Conservation (phyloP, 1,140 invertebrate species). For the Notospermus geniculatus region DNA sequence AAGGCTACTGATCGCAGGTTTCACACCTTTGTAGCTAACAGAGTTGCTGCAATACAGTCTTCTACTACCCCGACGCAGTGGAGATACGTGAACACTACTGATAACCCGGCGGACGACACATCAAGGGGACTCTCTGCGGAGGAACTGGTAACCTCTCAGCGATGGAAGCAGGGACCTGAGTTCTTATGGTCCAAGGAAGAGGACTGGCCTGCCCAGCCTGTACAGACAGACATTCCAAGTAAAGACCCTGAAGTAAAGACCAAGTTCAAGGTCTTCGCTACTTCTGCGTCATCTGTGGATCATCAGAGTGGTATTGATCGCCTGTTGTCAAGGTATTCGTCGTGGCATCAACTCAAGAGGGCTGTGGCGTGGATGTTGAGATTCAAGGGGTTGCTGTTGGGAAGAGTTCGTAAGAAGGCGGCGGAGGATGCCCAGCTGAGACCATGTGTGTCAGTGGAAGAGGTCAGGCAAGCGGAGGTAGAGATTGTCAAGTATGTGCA, state of each 20-base stretch:
- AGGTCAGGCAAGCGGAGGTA: neutral
- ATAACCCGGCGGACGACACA: constrained; percentile 20
- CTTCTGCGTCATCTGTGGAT: no score
- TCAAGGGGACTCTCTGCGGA: neutral
- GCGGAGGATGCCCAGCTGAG: no score
- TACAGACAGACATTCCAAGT: neutral
- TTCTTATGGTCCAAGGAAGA: neutral
- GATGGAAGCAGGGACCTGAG: neutral
- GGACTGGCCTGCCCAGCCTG: neutral
- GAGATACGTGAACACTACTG: neutral
- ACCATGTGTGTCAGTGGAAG: neutral
- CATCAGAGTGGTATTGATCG: no score
- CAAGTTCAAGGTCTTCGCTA: no score
- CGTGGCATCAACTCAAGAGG: neutral
- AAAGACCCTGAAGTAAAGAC: constrained; percentile 1
- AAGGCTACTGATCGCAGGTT: neutral
- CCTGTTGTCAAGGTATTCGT: neutral
- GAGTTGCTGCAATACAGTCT: constrained; percentile 2
- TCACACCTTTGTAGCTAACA: constrained; percentile 5
- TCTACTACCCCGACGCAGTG: neutral
- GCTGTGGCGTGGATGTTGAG: neutral
- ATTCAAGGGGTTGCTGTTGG: no score
- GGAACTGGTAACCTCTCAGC: neutral
- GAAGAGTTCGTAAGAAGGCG: no score
- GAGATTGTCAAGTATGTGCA: neutral